Evolutionary conservation across 1,140 invertebrate species (phyloP).

Genomic region (Pteromalus puparum): DNA sequence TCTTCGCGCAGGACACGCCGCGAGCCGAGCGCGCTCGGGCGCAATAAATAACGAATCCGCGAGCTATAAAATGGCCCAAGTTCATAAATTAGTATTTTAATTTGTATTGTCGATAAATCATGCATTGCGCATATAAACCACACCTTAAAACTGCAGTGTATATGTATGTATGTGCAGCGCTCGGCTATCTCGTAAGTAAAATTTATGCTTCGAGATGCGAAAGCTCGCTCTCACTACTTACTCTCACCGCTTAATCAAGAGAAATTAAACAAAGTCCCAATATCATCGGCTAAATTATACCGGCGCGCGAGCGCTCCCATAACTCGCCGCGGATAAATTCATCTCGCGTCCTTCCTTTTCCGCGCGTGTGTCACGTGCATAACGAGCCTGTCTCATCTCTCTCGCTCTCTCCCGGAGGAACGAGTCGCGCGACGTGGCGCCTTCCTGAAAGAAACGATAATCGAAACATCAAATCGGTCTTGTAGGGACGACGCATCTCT

Average conservation of each 20-base stretch:
- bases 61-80: slow-evolving; percentile 38
- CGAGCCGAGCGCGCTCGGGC: background rate
- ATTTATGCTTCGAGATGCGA: slow-evolving; percentile 41
- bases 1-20: background rate
- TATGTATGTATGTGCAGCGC: background rate
- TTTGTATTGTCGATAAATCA: slow-evolving; percentile 52
- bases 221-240: background rate
- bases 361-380: slow-evolving; percentile 33
- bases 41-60: slow-evolving; percentile 42
- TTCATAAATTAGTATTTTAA: slow-evolving; percentile 55
- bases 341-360: slow-evolving; percentile 36
- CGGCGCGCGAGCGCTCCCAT: background rate
- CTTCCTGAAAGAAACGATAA: slow-evolving; percentile 53
- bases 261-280: slow-evolving; percentile 51
- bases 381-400: slow-evolving; percentile 33
- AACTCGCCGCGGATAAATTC: slow-evolving; percentile 38
- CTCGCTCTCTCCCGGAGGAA: background rate
- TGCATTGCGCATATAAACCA: slow-evolving; percentile 46
- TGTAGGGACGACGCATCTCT: slow-evolving; percentile 49
- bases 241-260: slow-evolving; percentile 21
- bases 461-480: slow-evolving; percentile 54
- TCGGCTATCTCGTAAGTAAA: slow-evolving; percentile 36
- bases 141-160: slow-evolving; percentile 30
- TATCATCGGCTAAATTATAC: slow-evolving; percentile 15
- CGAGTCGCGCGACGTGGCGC: slow-evolving; percentile 44